Base-by-base conservation (phyloP, 1,140 invertebrate genomes). In the Palaemon carinicauda region DNA sequence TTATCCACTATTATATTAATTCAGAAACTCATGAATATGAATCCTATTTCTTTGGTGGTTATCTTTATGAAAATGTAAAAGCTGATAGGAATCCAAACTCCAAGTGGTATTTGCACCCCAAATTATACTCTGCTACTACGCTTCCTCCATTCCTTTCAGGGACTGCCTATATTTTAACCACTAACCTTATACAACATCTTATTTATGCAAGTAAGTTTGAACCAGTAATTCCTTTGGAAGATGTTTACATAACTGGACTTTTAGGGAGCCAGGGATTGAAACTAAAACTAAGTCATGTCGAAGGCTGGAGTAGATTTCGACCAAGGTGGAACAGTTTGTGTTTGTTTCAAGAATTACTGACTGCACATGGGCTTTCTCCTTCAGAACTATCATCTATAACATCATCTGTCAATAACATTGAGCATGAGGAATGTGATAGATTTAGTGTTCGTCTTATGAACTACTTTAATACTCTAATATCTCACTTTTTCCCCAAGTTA, bases 161-260 rank as follows among this genome's bases (percentile, higher is more conserved):
- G 10, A 90, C 90, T 14, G 88, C 90, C 2, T 91, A 91, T 53
- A 33, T 91, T 5, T 65, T 91, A 10, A 88, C 87, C 27, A 80
- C 88, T 15, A 78, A 87, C n/a, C n/a, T 89, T 52, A 74, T 89
- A 90, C 69, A 56, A 21, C 74, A 81, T n/a, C 74, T 90, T 27
- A 90, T 90, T 56, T 74, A 88, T 15, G 89, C 88, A 19, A 89
- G 90, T 15, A 65, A 78, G 31, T 65, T 86, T 17, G 89, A 89
- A 14, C 90, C 90, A 15, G 89, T 91, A 75, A 91, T 92, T 87
- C 90, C 90, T 89, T 53, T 92, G 69, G 92, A 93, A 86, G 92
- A 93, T 87, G 92, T 92, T 14, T 93, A 91, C 89, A 90, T 93
- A 14, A 92, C 92, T 12, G 92, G 92, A 12, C 90, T 92, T 29